These are phyloP conservation scores for Metallyticus violacea DNA, from an alignment of 2,888 invertebrate genomes.

Conservation along the genomic window DNA sequence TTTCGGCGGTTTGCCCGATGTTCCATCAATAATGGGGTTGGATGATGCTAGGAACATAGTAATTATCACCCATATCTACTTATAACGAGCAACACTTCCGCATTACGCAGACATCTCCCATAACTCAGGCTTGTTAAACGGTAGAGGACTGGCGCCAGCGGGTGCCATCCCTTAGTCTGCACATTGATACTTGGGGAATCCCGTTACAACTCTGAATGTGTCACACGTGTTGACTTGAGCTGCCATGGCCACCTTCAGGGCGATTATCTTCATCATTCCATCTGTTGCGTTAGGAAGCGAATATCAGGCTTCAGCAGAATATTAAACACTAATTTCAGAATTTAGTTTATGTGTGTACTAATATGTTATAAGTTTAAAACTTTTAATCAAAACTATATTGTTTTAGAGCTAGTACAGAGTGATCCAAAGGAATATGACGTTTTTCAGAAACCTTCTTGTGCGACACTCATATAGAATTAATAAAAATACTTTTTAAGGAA, in stretches of 20 bases:
- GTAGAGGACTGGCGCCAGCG: background rate
- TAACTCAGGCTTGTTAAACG: background rate
- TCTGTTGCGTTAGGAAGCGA: background rate
- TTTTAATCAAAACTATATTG: too few species aligned
- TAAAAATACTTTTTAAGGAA: too few species aligned
- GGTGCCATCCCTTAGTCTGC: background rate
- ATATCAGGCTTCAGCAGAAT: too few species aligned
- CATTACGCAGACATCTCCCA: background rate
- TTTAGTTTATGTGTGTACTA: too few species aligned
- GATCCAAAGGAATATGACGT: too few species aligned
- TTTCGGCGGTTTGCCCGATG: background rate
- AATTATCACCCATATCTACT: background rate
- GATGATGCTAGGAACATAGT: too few species aligned
- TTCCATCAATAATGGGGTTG: background rate
- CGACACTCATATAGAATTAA: too few species aligned
- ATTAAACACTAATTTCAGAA: too few species aligned
- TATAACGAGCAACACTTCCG: background rate
- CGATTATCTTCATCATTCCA: too few species aligned
- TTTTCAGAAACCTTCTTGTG: too few species aligned
- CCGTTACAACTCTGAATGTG: background rate
- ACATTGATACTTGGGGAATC: background rate
- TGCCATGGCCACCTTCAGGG: background rate
- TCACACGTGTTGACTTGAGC: background rate
- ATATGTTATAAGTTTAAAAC: too few species aligned
- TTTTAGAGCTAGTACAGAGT: too few species aligned